A percentile compares a stretch with the other conserved stretches of the same genome.
Conservation (phyloP, 1,140 invertebrate genomes). For the Heliconius himera region DNA sequence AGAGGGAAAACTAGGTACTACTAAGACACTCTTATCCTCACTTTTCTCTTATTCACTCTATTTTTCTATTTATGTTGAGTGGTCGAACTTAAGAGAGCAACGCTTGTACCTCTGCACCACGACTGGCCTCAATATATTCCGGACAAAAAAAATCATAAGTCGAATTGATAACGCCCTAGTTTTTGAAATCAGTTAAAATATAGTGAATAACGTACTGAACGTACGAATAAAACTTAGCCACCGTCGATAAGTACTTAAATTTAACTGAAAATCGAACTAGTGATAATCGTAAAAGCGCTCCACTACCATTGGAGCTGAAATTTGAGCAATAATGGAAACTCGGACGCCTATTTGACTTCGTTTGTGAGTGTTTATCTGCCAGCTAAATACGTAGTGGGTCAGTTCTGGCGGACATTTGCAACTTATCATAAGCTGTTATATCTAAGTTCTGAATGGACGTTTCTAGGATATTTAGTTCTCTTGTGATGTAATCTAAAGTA, state of each 20-base stretch:
- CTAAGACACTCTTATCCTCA: too few species aligned
- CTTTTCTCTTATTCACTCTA: too few species aligned
- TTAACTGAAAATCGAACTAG: slow-evolving; percentile 5
- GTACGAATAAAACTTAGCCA: not conserved
- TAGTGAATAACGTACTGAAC: not conserved
- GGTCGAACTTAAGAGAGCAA: too few species aligned
- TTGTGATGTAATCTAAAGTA: not conserved
- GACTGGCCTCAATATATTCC: too few species aligned
- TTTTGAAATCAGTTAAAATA: too few species aligned
- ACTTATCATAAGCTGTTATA: not conserved
- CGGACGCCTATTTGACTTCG: not conserved
- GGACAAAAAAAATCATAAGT: too few species aligned
- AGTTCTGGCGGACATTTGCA: not conserved
- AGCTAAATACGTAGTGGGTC: slow-evolving; percentile 1
- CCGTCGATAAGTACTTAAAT: not conserved
- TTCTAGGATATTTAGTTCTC: not conserved
- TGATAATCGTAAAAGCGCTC: not conserved
- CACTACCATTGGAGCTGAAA: not conserved
- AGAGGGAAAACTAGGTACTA: too few species aligned
- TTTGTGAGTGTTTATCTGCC: not conserved
- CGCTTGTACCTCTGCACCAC: too few species aligned
- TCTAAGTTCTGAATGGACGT: slow-evolving; percentile 3
- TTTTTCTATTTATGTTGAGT: too few species aligned
- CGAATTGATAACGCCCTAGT: too few species aligned
- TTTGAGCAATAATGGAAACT: slow-evolving; percentile 10